phyloP scores from a whole-genome alignment of 2,113 vertebrate genomes.

The Tangachromis dhanisi region DNA sequence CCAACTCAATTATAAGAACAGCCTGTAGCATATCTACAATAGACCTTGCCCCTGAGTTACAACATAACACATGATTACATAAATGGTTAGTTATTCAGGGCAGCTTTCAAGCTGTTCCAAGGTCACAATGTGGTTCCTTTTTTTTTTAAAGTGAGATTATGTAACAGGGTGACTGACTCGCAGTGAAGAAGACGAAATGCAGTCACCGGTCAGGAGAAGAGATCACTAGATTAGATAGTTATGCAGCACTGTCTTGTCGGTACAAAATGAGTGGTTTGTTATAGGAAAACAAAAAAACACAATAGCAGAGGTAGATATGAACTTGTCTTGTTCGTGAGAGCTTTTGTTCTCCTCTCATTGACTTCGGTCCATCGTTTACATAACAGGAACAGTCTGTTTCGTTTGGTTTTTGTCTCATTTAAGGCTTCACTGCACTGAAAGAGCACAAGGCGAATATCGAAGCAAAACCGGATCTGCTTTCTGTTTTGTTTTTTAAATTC shows the following conservation, averaged over 20 bases:
- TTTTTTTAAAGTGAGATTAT: neutral
- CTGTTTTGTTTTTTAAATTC: neutral
- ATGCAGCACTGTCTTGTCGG: neutral
- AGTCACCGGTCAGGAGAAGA: neutral
- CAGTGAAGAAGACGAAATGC: neutral
- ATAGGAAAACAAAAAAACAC: neutral
- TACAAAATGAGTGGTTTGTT: neutral
- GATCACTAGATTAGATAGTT: neutral
- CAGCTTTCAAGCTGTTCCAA: neutral
- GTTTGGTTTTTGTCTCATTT: neutral
- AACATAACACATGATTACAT: neutral
- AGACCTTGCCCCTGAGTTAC: neutral
- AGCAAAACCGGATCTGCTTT: neutral
- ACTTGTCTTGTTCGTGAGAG: neutral
- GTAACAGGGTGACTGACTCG: conserved; percentile 7
- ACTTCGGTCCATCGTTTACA: neutral
- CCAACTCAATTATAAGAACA: neutral
- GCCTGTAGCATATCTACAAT: neutral
- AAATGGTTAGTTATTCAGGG: neutral
- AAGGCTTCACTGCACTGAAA: neutral
- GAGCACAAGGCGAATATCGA: neutral
- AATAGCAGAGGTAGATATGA: neutral
- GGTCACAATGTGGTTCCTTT: neutral
- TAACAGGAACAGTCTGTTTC: neutral
- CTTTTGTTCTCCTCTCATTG: neutral